Evolutionary conservation across 2,113 vertebrate genomes (phyloP).

Genomic region (Fulica atra): DNA sequence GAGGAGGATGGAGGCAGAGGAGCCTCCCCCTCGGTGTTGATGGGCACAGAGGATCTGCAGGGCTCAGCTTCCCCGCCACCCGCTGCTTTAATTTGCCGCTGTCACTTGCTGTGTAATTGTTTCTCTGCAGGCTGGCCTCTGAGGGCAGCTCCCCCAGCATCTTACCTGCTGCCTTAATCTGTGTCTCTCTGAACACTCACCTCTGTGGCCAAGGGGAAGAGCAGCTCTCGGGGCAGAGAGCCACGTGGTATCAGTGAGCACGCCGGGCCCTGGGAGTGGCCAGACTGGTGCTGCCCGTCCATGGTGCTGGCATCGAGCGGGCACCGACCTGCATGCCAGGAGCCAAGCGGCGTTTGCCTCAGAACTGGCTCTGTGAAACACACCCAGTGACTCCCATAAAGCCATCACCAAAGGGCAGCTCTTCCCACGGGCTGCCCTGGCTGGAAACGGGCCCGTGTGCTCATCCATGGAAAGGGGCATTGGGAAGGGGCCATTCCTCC

Average conservation of each 20-base stretch:
- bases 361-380: accelerated
- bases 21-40: neutral
- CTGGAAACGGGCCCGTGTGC: neutral
- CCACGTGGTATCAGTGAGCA: accelerated
- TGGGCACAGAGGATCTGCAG: neutral
- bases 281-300: neutral
- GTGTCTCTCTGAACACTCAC: neutral
- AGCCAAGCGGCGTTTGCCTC: neutral
- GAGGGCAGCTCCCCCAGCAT: neutral
- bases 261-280: accelerated
- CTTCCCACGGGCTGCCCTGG: neutral
- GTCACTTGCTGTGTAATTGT: neutral
- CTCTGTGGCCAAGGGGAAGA: neutral
- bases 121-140: neutral
- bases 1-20: neutral
- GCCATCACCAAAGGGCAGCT: neutral
- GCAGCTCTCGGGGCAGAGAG: neutral
- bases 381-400: neutral
- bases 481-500: neutral
- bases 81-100: neutral
- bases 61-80: neutral
- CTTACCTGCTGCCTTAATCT: neutral
- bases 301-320: neutral
- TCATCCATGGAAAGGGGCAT: neutral
- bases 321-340: neutral